Conservation (phyloP, 2,888 invertebrate genomes). For the Cryptus armator region DNA sequence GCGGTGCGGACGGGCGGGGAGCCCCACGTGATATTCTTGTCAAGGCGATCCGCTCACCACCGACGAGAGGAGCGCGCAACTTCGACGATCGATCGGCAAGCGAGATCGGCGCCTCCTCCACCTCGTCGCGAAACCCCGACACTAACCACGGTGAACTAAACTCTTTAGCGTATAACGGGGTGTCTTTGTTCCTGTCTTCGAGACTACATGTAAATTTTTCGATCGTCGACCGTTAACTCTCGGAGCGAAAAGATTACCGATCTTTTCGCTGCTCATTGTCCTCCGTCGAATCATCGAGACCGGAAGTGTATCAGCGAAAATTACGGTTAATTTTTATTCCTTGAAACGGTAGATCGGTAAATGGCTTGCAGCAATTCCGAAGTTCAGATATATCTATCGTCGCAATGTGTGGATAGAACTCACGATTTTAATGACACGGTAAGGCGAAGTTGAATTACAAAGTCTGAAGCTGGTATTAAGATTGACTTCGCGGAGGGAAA, state of each 20-base stretch:
- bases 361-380: neutral
- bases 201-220: neutral
- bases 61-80: constrained; percentile 64
- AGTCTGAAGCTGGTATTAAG: neutral
- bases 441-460: neutral
- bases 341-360: too few species aligned
- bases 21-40: constrained; percentile 82
- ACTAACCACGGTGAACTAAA: too few species aligned
- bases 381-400: neutral
- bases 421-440: neutral
- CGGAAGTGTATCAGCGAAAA: neutral
- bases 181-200: constrained; percentile 21
- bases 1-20: constrained; percentile 39
- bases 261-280: neutral
- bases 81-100: constrained; percentile 63
- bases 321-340: neutral
- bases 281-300: neutral
- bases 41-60: constrained; percentile 84
- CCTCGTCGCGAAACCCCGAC: neutral
- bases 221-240: neutral
- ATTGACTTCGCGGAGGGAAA: neutral
- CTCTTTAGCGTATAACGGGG: neutral
- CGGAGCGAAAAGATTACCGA: neutral
- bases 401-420: too few species aligned
- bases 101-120: constrained; percentile 65